A percentile compares a stretch with the other conserved stretches of the same genome.
Evolutionary conservation across 2,113 vertebrate genomes (phyloP).

Genomic region (Elaphurus davidianus): DNA sequence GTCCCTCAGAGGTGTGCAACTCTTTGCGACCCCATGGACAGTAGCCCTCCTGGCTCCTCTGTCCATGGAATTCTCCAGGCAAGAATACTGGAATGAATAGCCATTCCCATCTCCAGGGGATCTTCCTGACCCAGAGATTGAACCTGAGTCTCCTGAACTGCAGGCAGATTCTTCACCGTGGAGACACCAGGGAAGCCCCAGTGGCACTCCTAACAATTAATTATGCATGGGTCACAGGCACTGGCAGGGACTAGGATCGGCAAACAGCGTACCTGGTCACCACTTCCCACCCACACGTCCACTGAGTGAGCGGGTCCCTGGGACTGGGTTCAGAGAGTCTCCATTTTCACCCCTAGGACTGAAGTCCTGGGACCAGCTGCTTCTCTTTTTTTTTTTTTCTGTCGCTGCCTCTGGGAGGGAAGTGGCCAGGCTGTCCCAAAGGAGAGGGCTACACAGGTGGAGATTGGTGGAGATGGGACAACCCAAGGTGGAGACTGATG

Average conservation of each 20-base stretch:
- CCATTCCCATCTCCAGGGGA: background rate
- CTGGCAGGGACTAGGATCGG: background rate
- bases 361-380: background rate
- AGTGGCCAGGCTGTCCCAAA: background rate
- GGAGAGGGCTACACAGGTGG: background rate
- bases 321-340: background rate
- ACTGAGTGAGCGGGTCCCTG: accelerated
- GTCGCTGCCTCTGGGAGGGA: background rate
- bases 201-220: too few relatives aligned
- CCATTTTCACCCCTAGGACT: background rate
- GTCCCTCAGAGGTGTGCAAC: background rate
- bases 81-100: background rate
- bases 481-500: background rate
- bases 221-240: background rate
- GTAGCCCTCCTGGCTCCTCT: background rate
- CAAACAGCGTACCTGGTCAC: background rate
- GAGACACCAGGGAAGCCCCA: background rate
- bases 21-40: background rate
- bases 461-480: background rate
- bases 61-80: background rate
- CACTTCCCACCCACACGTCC: background rate
- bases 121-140: background rate
- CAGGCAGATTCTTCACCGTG: background rate
- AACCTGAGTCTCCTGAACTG: background rate
- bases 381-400: background rate